Base-by-base conservation (phyloP, 1,140 invertebrate genomes). In the Danaus plexippus region DNA sequence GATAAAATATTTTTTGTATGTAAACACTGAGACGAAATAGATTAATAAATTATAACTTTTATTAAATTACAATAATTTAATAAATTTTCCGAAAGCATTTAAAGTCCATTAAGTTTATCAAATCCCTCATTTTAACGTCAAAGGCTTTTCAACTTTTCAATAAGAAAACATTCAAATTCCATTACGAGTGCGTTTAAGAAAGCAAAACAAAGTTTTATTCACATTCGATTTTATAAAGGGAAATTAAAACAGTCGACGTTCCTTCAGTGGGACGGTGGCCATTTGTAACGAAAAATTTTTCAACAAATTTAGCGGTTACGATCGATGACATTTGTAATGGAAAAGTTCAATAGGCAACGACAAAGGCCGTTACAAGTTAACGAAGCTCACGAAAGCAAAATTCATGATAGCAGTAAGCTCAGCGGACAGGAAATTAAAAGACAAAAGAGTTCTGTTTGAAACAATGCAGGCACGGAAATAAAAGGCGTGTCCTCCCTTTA, bases 291-390 rank as follows among this genome's bases (percentile, higher is more conserved):
- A 77, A 71, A 71, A 78, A 78, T 80, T 81, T 81, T 84, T 71
- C 74, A 73, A 73, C 67, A 63, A 77, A 83, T 82, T 86, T 77
- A 72, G 72, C 73, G 75, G 78, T 81, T 79, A 74, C 78, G 78
- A 83, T 81, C 75, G 72, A 82, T 80, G 71, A 75, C 64, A 68
- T 75, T 63, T 57, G 77, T 84, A 86, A 86, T 84, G 75, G 73
- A 78, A 84, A 86, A 86, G 80, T 84, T 86, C 80, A 83, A 80
- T 79, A 81, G 73, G 71, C 73, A 86, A 80, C 72, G 81, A 84
- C 79, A 84, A 80, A 83, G 77, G 69, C 64, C 70, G 80, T 82
- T 76, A 83, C 75, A 86, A 83, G 74, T 81, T 82, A 86, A 79
- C 79, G 79, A 80, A 73, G 80, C 73, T 75, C 73, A 75, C 79